These are phyloP conservation scores for Hylaeus volcanicus DNA, from an alignment of 1,140 invertebrate genomes.

Conservation along the genomic window DNA sequence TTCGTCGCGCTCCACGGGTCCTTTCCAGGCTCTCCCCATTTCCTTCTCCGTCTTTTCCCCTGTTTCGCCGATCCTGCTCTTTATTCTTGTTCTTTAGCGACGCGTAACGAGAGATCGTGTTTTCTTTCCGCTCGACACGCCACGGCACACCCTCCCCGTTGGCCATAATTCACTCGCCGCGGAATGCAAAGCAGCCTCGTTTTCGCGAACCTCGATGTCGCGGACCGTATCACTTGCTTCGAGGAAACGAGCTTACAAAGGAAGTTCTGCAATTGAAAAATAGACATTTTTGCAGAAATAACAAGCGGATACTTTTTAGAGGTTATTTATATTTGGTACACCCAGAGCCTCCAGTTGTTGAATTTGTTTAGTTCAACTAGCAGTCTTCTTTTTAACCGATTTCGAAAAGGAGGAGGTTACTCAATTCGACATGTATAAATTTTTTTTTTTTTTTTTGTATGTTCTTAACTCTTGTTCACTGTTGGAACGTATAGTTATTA, in stretches of 20 bases:
- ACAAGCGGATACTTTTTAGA: no score
- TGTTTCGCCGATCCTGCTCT: constrained; percentile 14
- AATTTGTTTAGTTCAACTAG: no score
- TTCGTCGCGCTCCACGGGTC: constrained; percentile 15
- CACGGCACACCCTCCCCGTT: constrained; percentile 31
- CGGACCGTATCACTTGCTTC: constrained; percentile 19
- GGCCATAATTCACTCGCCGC: constrained; percentile 51
- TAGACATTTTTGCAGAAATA: no score
- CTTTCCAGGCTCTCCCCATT: not conserved
- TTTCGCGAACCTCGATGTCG: constrained; percentile 34
- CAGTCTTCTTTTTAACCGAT: no score
- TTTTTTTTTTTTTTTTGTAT: no score
- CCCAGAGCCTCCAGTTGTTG: no score
- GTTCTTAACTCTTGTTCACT: no score
- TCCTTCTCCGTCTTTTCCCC: not conserved
- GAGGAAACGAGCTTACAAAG: not conserved
- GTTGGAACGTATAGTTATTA: no score
- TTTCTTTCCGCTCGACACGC: constrained; percentile 61
- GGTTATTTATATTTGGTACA: no score
- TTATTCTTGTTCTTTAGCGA: constrained; percentile 59
- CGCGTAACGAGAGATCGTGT: constrained; percentile 67
- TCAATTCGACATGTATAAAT: no score
- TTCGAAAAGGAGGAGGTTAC: no score
- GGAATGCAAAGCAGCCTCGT: constrained; percentile 55
- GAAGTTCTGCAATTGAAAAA: no score